Base-by-base conservation (phyloP, 2,113 vertebrate species). In the Cryptotis parvus region DNA sequence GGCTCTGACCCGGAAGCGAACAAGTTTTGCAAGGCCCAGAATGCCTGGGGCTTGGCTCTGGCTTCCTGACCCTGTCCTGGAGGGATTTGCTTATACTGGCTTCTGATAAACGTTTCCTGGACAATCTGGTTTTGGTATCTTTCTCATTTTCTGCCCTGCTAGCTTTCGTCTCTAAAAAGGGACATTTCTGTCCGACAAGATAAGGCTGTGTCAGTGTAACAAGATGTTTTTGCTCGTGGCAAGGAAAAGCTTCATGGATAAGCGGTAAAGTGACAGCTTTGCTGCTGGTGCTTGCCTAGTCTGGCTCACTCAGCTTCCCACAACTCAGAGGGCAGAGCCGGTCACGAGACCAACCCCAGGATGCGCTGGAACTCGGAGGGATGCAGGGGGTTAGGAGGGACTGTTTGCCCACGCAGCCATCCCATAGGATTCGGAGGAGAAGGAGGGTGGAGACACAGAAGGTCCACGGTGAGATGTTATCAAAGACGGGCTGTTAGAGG, bases 131-230 rank as follows among this genome's bases (percentile, higher is more conserved):
- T 69, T 91, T 90, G 69, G 85, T 49, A 86, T 94, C 92, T 93
- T 95, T 94, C 93, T 95, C 90, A 79, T 95, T 96, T 96, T 94
- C 95, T 94, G 88, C 92, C 84, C 52, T 94, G 94, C 49, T 95
- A 26, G 66, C 37, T 88, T 95, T 91, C 49, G 76, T 58, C 88
- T 91, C 86, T 91, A 66, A 63, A 89, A 93, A 89, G 84, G 87
- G 55, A 85, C 55, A 35, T 76, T 94, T 94, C 75, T 91, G 66
- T 63, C 65, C 58, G 92, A 91, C 61, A 65, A 93, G 94, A 95
- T 90, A 92, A 94, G 66, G 66, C 10, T 27, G 61, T 85, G 33
- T 89, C 80, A 79, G 27, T 58, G 79, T 37, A 63, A 85, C 85
- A 94, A 73, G 85, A 80, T 86, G 85, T 73, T 87, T 87, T 85